Percentiles rank a stretch among this genome's conserved stretches.
Conservation (phyloP, 1,140 invertebrate genomes). For the Drosophila pallidifrons region DNA sequence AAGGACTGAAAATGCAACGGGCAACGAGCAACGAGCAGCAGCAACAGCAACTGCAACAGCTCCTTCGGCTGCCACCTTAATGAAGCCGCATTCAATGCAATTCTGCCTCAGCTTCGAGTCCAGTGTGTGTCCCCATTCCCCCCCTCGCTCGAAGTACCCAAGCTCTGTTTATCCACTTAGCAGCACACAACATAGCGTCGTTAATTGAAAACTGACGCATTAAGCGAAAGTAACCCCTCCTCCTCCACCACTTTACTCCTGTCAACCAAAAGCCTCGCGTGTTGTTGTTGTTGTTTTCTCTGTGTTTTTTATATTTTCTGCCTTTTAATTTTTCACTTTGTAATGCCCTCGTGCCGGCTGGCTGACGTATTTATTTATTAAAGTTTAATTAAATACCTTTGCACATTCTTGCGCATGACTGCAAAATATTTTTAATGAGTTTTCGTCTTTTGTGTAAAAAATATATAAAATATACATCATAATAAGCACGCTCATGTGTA, state of each 20-base stretch:
- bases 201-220: constrained; percentile 82
- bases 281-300: constrained; percentile 37
- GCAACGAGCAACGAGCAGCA: constrained; percentile 10
- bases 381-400: constrained; percentile 82
- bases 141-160: neutral
- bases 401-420: constrained; percentile 73
- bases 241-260: neutral
- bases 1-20: constrained; percentile 45
- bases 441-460: constrained; percentile 67
- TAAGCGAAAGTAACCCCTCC: constrained; percentile 48
- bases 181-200: constrained; percentile 56
- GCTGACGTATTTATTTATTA: constrained; percentile 66
- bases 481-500: constrained; percentile 24
- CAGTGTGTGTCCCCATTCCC: constrained; percentile 10
- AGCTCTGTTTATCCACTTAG: constrained; percentile 74
- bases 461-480: constrained; percentile 11
- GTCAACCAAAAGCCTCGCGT: neutral
- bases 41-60: constrained; percentile 34
- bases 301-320: constrained; percentile 52
- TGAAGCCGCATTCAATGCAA: constrained; percentile 74
- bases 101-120: constrained; percentile 21
- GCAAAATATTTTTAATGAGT: constrained; percentile 80
- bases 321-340: constrained; percentile 57
- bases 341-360: constrained; percentile 20
- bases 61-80: constrained; percentile 67